These are phyloP conservation scores for Avahi laniger DNA, from an alignment of 2,797 vertebrate species.

Conservation along the genomic window DNA sequence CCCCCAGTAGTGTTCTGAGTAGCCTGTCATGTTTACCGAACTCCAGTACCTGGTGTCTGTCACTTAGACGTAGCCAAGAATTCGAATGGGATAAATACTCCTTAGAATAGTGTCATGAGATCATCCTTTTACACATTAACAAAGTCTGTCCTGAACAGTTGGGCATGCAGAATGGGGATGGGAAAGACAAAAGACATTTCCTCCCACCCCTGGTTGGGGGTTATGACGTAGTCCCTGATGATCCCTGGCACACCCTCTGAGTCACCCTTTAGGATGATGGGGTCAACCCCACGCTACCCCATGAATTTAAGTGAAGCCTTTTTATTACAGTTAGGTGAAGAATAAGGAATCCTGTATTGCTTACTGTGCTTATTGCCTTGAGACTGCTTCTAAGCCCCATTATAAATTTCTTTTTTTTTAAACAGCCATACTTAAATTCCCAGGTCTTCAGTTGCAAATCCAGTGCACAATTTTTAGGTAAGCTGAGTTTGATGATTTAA, in stretches of 20 bases:
- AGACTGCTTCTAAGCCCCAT: neutral
- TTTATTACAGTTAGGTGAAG: neutral
- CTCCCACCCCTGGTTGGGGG: neutral
- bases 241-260: neutral
- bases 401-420: neutral
- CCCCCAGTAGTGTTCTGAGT: neutral
- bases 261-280: neutral
- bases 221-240: neutral
- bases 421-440: neutral
- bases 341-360: neutral
- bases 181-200: neutral
- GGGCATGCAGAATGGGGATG: neutral
- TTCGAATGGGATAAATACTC: neutral
- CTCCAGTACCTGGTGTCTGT: neutral
- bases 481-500: neutral
- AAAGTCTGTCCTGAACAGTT: neutral
- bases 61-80: neutral
- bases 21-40: neutral
- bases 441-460: slow-evolving; percentile 3
- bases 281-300: neutral
- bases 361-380: neutral
- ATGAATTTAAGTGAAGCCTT: neutral
- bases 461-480: neutral
- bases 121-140: neutral
- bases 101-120: neutral